Base-by-base conservation (phyloP, 2,888 invertebrate species). In the Oeneis ivallda region DNA sequence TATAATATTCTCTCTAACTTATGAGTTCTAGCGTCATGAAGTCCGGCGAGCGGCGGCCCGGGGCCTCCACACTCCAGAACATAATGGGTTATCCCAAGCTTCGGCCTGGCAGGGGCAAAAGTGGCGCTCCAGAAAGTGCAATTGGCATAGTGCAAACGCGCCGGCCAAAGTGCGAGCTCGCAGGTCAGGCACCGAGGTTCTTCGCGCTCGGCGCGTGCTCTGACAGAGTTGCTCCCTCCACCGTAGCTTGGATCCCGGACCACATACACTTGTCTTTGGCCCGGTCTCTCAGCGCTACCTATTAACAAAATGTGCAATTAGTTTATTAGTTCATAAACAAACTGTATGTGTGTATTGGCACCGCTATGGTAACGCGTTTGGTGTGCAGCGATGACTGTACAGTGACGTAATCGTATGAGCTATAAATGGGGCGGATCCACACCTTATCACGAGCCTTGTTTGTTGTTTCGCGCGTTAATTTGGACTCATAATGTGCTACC, bases 31-130 rank as follows among this genome's bases (percentile, higher is more conserved):
- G 95, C 94, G 73, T 94, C 94, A 84, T 97, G 96, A 73, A 96
- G 93, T 32, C 94, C 96, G 54, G 96, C 96, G 75, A 96, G 93
- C 68, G 98, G 98, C 71, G 98, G 94, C 68, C 96, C 97, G 52
- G 98, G 98, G n/a, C 98, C 98, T 76, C 96, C 95, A 86, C 98
- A 98, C 81, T 96, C 95, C 75, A 98, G 93, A 74, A 97, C 97
- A 84, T 97, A 97, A 81, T 91, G 90, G 66, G 90, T 86, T 74
- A 92, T 90, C 89, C 91, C 92, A 62, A 86, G 80, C 64, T 80
- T 83, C 11, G 89, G 87, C 57, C 83, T 85, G 65, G 92, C 77
- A 49, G 94, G 94, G 53, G 93, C 94, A 77, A 96, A 94, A 75
- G 94, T 93, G 59, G 96, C 96, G 79, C 93, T 94, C 93, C 97